Evolutionary conservation across 2,888 invertebrate species (phyloP), one percentile per base, ranked within the genome.

Genomic region (Helleia helle): DNA sequence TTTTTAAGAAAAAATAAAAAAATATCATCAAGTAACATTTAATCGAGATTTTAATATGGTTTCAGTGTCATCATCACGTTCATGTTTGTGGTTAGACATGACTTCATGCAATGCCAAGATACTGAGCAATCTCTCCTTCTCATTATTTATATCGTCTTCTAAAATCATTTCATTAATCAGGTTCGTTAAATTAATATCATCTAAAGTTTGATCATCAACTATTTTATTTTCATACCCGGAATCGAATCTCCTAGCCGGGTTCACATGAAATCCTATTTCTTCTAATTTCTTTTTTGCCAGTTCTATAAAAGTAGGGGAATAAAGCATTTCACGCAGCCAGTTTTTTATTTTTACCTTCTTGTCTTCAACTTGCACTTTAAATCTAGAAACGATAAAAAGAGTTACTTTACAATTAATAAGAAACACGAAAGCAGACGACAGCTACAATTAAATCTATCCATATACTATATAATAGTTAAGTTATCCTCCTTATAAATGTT

Each of bases 311-410:
- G 62, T 60, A 0, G 75, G 70, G 0, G 83, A 81, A 42, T 69
- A 68, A 0, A 83, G 46, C 0, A 77, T 80, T 1, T 80, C 74
- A 0, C 79, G 62, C 0, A 83, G 62, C 83, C 83, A 83, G 2
- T 53, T 59, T 42, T 79, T 83, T 11, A 83, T 80, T 64, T 71
- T 77, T 48, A 71, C 76, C 44, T 80, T 80, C 43, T 81, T 81
- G 36, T 76, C 69, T 59, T 80, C 80, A 0, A 83, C 76, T 12
- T 71, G 55, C 0, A 72, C 65, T 57, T 81, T 80, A 52, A 83
- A 80, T 49, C 81, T 83, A 54, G 26, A 45, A 43, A 14, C n/a
- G n/a, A n/a, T n/a, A n/a, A n/a, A n/a, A n/a, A n/a, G n/a, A n/a
- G n/a, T n/a, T n/a, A n/a, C n/a, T n/a, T n/a, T n/a, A n/a, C n/a